Percentiles rank a stretch among this genome's conserved stretches.
phyloP scores from a whole-genome alignment of 1,140 invertebrate genomes.

The Drosophila simulans region DNA sequence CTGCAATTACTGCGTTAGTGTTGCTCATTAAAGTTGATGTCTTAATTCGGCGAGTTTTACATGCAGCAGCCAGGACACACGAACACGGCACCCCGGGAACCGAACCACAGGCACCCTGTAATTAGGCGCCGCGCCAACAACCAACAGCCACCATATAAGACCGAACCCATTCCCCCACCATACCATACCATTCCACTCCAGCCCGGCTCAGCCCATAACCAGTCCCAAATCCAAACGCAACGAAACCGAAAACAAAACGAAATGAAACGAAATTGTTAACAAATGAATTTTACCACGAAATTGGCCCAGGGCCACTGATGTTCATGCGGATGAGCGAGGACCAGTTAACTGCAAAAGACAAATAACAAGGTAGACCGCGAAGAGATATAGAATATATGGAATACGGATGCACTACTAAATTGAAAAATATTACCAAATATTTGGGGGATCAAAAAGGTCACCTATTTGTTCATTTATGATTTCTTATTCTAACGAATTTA shows the following conservation, averaged over 20 bases:
- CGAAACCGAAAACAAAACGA: slow-evolving; percentile 42
- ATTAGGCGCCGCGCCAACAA: slow-evolving; percentile 72
- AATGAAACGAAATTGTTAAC: slow-evolving; percentile 80
- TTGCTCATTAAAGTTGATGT: slow-evolving; percentile 81
- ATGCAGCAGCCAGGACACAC: slow-evolving; percentile 50
- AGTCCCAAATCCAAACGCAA: slow-evolving; percentile 35
- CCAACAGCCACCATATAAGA: slow-evolving; percentile 1
- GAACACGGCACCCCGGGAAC: slow-evolving; percentile 24
- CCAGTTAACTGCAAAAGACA: slow-evolving; percentile 75
- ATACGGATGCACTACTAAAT: slow-evolving; percentile 2
- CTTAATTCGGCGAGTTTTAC: slow-evolving; percentile 77
- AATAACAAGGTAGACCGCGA: slow-evolving; percentile 58
- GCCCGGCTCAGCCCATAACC: slow-evolving; percentile 4
- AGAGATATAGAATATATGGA: not conserved
- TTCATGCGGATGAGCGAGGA: slow-evolving; percentile 36
- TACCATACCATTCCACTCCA: slow-evolving; percentile 1
- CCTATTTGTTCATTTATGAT: not conserved
- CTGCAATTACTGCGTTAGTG: slow-evolving; percentile 80
- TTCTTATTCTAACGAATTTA: too few species aligned
- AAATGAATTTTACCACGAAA: slow-evolving; percentile 80
- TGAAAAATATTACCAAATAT: not conserved
- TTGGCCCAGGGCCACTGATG: slow-evolving; percentile 64
- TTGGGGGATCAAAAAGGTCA: not conserved
- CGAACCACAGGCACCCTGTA: slow-evolving; percentile 67
- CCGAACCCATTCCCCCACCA: not conserved